A percentile compares a stretch with the other conserved stretches of the same genome.
Conservation (phyloP, 2,888 invertebrate genomes). For the Hirtodrosophila trivittata region DNA sequence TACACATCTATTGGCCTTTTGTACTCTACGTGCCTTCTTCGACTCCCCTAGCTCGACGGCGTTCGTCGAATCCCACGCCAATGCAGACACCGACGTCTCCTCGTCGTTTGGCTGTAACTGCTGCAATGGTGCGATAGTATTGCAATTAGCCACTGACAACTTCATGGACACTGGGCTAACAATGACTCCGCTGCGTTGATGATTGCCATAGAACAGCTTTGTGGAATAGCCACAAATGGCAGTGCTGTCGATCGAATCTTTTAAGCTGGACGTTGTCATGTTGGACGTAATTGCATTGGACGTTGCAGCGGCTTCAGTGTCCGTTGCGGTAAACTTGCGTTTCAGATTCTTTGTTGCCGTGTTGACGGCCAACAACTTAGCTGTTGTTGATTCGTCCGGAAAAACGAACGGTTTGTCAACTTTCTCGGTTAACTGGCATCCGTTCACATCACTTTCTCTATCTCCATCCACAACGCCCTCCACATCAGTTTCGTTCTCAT, state of each 20-base stretch:
- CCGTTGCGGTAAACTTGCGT: constrained; percentile 66
- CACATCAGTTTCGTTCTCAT: constrained; percentile 77
- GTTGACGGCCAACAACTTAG: constrained; percentile 81
- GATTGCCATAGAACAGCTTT: constrained; percentile 76
- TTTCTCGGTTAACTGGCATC: constrained; percentile 18
- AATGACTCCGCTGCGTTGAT: constrained; percentile 75
- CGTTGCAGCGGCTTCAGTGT: constrained; percentile 35
- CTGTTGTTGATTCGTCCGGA: constrained; percentile 82
- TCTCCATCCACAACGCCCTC: constrained; percentile 17
- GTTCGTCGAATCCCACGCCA: constrained; percentile 32
- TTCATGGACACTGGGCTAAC: constrained; percentile 75
- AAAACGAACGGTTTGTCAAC: constrained; percentile 72
- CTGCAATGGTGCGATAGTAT: constrained; percentile 1
- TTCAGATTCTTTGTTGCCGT: constrained; percentile 81
- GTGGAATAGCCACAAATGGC: constrained; percentile 61
- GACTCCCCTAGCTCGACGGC: constrained; percentile 74
- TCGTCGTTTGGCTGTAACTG: constrained; percentile 17
- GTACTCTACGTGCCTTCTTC: constrained; percentile 84
- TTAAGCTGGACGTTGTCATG: constrained; percentile 45
- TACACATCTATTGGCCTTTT: constrained; percentile 83
- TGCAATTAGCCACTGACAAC: constrained; percentile 23
- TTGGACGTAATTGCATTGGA: constrained; percentile 66
- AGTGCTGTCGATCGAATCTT: constrained; percentile 19
- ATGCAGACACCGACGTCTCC: constrained; percentile 17
- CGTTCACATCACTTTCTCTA: constrained; percentile 51